phyloP scores from a whole-genome alignment of 2,888 invertebrate genomes.

The Tetramorium bicarinatum region DNA sequence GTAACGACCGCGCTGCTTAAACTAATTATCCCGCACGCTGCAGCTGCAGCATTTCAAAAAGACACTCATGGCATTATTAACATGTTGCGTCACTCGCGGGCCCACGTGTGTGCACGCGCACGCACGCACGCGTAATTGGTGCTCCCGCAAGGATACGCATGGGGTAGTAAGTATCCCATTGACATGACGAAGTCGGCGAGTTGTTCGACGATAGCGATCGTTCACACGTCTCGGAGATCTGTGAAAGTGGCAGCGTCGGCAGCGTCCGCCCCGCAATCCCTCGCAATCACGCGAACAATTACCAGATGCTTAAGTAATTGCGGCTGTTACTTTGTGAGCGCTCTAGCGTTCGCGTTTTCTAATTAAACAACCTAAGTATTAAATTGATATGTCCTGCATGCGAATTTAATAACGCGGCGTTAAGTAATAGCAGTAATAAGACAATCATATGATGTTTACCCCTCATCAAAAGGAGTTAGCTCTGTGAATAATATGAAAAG shows the following conservation, averaged over 20 bases:
- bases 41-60: conserved; percentile 11
- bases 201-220: conserved; percentile 61
- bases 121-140: conserved; percentile 34
- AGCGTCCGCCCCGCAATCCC: conserved; percentile 6
- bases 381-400: background rate
- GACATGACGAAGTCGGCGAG: conserved; percentile 30
- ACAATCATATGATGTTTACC: background rate
- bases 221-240: conserved; percentile 59
- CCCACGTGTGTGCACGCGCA: conserved; percentile 1
- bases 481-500: background rate
- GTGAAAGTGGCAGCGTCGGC: conserved; percentile 42
- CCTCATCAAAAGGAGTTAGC: background rate
- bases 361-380: background rate
- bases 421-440: background rate
- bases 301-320: conserved; percentile 54
- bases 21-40: conserved; percentile 29
- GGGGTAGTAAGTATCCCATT: conserved; percentile 20
- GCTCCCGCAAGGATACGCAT: conserved; percentile 17
- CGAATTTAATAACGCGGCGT: background rate
- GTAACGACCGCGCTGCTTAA: conserved; percentile 24
- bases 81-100: conserved; percentile 18
- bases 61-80: conserved; percentile 39
- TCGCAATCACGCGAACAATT: conserved; percentile 52
- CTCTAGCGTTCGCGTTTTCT: conserved; percentile 3
- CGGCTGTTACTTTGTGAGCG: background rate